A percentile compares a stretch with the other conserved stretches of the same genome.
phyloP scores from a whole-genome alignment of 2,888 invertebrate species.

The Morpho achilles region DNA sequence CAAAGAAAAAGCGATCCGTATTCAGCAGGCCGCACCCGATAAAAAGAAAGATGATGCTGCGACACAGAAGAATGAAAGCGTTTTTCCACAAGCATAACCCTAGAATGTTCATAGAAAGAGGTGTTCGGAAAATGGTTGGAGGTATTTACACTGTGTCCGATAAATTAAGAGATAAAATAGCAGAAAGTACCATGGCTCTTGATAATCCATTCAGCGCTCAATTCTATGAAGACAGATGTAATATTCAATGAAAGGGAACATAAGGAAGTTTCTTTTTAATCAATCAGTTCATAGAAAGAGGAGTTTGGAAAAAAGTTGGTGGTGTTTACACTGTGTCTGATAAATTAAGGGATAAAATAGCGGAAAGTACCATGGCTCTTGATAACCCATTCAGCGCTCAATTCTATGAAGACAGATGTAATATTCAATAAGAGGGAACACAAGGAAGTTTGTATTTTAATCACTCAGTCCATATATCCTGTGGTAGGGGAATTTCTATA shows the following conservation, averaged over 20 bases:
- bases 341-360: conserved; percentile 54
- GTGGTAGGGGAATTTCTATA: no score
- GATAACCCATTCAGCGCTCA: conserved; percentile 56
- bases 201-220: conserved; percentile 56
- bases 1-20: conserved; percentile 50
- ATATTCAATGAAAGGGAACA: conserved; percentile 38
- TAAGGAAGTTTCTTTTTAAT: no score
- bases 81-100: conserved; percentile 55
- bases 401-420: conserved; percentile 59
- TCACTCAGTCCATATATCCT: no score
- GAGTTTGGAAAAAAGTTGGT: conserved; percentile 48
- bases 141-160: conserved; percentile 54
- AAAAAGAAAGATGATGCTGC: conserved; percentile 48
- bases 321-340: conserved; percentile 54
- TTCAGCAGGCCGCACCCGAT: conserved; percentile 59
- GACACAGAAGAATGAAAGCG: conserved; percentile 49
- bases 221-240: conserved; percentile 59
- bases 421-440: conserved; percentile 39
- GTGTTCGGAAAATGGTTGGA: conserved; percentile 48
- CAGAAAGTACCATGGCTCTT: conserved; percentile 50
- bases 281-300: conserved; percentile 29
- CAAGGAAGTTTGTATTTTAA: no score
- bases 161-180: conserved; percentile 54
- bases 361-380: conserved; percentile 50
- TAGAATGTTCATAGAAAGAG: conserved; percentile 36